Evolutionary conservation across 1,140 invertebrate species (phyloP).

Genomic region (Sitobion miscanthi): DNA sequence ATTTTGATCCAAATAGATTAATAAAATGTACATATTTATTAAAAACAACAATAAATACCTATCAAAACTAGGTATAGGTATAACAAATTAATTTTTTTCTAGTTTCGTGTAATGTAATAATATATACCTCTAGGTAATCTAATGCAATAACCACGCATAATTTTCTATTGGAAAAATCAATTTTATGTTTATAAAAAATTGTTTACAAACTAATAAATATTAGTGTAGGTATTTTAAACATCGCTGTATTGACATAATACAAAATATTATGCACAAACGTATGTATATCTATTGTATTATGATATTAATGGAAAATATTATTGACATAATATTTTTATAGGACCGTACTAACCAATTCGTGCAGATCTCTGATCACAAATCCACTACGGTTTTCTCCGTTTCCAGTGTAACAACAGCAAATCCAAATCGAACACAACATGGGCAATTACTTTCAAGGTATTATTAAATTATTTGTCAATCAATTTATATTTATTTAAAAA

Average conservation of each 20-base stretch:
- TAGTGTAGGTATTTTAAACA: neutral
- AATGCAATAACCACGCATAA: neutral
- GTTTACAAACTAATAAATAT: no score
- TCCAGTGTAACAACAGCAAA: neutral
- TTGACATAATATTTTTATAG: neutral
- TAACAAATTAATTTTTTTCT: neutral
- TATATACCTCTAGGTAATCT: neutral
- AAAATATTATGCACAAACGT: neutral
- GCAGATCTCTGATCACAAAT: neutral
- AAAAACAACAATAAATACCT: neutral
- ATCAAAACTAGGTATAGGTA: neutral
- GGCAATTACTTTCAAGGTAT: neutral
- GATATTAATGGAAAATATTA: neutral
- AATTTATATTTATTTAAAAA: neutral
- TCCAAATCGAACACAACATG: neutral
- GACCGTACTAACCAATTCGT: neutral
- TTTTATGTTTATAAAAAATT: no score
- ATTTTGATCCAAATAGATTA: no score
- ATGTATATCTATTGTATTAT: neutral
- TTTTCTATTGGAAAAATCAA: no score
- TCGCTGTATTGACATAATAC: neutral
- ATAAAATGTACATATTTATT: no score
- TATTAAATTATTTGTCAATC: neutral
- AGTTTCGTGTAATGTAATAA: neutral
- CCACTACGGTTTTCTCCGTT: neutral